Percentiles rank a stretch among this genome's conserved stretches.
Evolutionary conservation across 2,797 vertebrate species (phyloP).

Genomic region (Pipistrellus pipistrellus): DNA sequence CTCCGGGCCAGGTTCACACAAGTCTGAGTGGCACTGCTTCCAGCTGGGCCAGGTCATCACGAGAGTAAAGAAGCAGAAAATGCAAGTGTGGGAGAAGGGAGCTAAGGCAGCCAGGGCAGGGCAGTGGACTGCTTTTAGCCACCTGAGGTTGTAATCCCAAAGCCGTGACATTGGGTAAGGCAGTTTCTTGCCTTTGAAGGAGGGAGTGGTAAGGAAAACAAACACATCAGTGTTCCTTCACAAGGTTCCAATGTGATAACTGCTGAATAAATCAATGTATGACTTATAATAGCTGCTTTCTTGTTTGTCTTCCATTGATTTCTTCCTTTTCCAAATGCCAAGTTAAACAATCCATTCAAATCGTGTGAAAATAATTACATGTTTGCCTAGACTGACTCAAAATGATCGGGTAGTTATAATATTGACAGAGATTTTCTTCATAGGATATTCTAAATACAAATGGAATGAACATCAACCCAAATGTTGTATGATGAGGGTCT

Average conservation of each 20-base stretch:
- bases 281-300: not conserved
- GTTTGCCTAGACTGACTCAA: not conserved
- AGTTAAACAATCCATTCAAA: constrained; percentile 33
- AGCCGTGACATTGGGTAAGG: too few species aligned
- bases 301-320: constrained; percentile 20
- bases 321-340: constrained; percentile 54
- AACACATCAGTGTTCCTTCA: not conserved
- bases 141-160: not conserved
- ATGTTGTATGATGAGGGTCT: constrained; percentile 1
- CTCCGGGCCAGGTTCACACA: not conserved
- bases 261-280: not conserved
- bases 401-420: not conserved
- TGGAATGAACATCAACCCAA: constrained; percentile 7
- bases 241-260: not conserved
- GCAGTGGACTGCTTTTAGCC: not conserved
- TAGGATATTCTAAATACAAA: constrained; percentile 29
- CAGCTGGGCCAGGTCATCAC: not conserved
- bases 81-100: not conserved
- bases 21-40: not conserved
- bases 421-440: not conserved
- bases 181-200: not conserved
- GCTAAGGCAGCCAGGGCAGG: not conserved
- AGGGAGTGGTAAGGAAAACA: not conserved
- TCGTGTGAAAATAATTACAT: not conserved
- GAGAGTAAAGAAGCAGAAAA: not conserved